Evolutionary conservation across 2,797 vertebrate genomes (phyloP), one percentile per base, ranked within the genome.

Genomic region (Xenentodon cancila): DNA sequence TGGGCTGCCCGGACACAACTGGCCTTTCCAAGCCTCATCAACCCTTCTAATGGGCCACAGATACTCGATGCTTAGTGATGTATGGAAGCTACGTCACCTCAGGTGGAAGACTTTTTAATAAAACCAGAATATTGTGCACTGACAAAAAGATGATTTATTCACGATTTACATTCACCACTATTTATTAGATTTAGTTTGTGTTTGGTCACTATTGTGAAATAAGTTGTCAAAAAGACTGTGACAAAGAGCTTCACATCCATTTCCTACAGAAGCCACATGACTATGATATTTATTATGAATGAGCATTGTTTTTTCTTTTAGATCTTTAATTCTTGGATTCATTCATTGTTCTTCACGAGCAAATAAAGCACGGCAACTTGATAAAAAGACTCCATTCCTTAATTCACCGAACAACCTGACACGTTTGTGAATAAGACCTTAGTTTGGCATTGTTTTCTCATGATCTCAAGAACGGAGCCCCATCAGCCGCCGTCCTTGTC

Each of bases 1-100:
- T 53, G 32, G 70, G 55, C 45, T 80, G 75, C 83, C 62, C 53
- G 57, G 75, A 79, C 76, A 84, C 82, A 84, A 91, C 80, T 80
- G 85, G 82, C 71, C 86, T 73, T 73, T 81, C 52, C 71, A 84
- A 85, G 88, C 75, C 86, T 90, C 90, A 88, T 91, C 89, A 89
- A 75, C 78, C 75, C 45, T 70, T 50, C 78, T 88, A 91, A 91
- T 90, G 85, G 75, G 51, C 84, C 80, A 63, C 75, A 77, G 71
- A 66, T 57, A 74, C 65, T 71, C 59, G 42, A 79, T 71, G 65
- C 62, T 65, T 48, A 80, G 75, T 82, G 79, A 86, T 84, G 77
- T 83, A 81, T 80, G 77, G 67, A 68, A 63, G 65, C 59, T 64
- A 60, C 63, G 51, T 13, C 3, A 59, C 46, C 67, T 82, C 68